Evolutionary conservation across 2,888 invertebrate species (phyloP), one percentile per base, ranked within the genome.

Genomic region (Amblyjoppa fuscipennis): DNA sequence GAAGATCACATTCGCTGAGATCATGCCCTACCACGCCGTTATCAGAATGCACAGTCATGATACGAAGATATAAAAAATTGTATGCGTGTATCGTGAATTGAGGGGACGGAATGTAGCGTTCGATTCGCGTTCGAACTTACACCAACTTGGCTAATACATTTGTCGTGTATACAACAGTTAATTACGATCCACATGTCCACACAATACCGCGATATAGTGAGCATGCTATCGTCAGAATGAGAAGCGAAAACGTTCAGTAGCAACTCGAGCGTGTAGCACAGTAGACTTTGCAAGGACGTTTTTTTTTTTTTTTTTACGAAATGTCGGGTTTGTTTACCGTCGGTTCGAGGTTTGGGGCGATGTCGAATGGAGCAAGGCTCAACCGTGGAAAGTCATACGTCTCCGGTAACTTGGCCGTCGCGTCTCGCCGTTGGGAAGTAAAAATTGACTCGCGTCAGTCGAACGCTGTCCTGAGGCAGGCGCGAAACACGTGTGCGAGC

Each of bases 271-370:
- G 25, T 38, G 38, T 11, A 66, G 11, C 2, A 11, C 64, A 49
- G 20, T 11, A 41, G 53, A 11, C 16, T 16, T 16, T 25, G 11
- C 16, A 38, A 59, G 16, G 13, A 38, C 56, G 38, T 16, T 0
- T 20, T 20, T 20, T 20, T 20, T 20, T 49, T 16, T 11, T 38
- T 25, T 7, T 2, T 6, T 28, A 41, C 38, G n/a, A 76, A 76
- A 82, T 82, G 81, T 25, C 70, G n/a, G 41, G 11, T 7, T 61
- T 64, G 25, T 49, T 66, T 38, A 20, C 56, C 9, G 41, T 31
- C 9, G 66, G 45, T 41, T 45, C 64, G 95, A 96, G 0, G 94
- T 96, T 0, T 97, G 88, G 90, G 96, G 2, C 71, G n/a, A 66
- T 56, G 16, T 25, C 76, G 38, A 51, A 25, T 20, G 16, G 16